A percentile compares a stretch with the other conserved stretches of the same genome.
These are phyloP conservation scores for Siniperca scherzeri DNA, from an alignment of 2,797 vertebrate genomes.

Conservation along the genomic window DNA sequence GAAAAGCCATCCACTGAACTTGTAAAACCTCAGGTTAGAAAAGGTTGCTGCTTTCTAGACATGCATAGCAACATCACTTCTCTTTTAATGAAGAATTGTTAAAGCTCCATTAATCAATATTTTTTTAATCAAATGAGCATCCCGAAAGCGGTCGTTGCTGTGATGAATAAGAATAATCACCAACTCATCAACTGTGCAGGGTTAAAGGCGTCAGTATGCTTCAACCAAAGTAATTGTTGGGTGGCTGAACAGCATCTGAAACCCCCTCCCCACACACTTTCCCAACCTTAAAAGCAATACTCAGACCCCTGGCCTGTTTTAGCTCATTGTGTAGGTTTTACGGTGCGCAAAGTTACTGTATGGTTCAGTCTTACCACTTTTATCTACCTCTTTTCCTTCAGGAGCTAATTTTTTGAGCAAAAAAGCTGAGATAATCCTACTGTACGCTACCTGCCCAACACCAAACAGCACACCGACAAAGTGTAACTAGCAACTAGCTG, in stretches of 20 bases:
- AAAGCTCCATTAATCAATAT: neutral
- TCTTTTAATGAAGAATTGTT: neutral
- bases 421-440: neutral
- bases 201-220: neutral
- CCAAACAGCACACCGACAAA: neutral
- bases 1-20: neutral
- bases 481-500: neutral
- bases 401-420: neutral
- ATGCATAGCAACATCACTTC: neutral
- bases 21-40: neutral
- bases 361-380: neutral
- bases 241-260: neutral
- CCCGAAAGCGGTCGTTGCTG: fast-evolving
- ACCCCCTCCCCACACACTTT: neutral
- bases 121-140: neutral
- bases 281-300: neutral
- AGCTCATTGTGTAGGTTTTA: neutral
- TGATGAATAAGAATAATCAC: neutral
- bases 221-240: neutral
- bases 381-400: too few species aligned
- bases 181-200: neutral
- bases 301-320: neutral
- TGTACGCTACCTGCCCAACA: neutral
- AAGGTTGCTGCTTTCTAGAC: neutral
- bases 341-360: neutral